Evolutionary conservation across 2,888 invertebrate species (phyloP), one percentile per base, ranked within the genome.

Genomic region (Arenicola marina): DNA sequence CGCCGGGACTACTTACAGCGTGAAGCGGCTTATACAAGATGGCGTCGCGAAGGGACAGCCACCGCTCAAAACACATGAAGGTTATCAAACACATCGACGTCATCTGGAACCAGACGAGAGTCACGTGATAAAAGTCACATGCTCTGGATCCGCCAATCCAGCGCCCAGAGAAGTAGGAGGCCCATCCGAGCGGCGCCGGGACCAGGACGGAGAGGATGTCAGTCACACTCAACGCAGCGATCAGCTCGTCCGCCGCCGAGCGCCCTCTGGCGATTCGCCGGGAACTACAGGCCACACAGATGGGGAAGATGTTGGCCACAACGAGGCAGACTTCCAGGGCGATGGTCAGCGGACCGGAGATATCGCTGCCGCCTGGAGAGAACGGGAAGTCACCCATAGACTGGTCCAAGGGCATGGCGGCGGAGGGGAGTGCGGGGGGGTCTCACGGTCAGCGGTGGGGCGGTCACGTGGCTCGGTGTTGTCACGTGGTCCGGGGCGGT

Each of bases 91-190:
- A 72, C 54, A 77, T 65, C 15, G 72, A 67, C 1, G 72, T 69
- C 29, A 76, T 51, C 26, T 72, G 73, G 48, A 72, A 73, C 73
- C 75, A 76, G 31, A 65, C 63, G 24, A 68, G 68, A 0, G 75
- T 74, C 28, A 76, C 67, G 63, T 77, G 77, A 44, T 74, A 77
- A 32, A 75, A 71, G 26, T 71, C 66, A 56, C 77, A 77, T 1
- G 75, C 70, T 0, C 63, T 51, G 21, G 67, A 62, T 0, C 77
- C 76, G n/a, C 77, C 77, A 31, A 72, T 71, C 77, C 77, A 77
- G 28, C 62, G 68, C 2, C 71, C 67, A 11, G 68, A 67, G 62
- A 76, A 75, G 44, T 72, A 76, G 4, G 76, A 73, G 2, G 71
- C 65, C 34, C 75, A 68, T 2, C 74, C 75, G 0, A 76, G 65